Percentiles rank a stretch among this genome's conserved stretches.
Evolutionary conservation across 64 coral and sea anemone species (phyloP).

Genomic region (Cladopsammia gracilis): DNA sequence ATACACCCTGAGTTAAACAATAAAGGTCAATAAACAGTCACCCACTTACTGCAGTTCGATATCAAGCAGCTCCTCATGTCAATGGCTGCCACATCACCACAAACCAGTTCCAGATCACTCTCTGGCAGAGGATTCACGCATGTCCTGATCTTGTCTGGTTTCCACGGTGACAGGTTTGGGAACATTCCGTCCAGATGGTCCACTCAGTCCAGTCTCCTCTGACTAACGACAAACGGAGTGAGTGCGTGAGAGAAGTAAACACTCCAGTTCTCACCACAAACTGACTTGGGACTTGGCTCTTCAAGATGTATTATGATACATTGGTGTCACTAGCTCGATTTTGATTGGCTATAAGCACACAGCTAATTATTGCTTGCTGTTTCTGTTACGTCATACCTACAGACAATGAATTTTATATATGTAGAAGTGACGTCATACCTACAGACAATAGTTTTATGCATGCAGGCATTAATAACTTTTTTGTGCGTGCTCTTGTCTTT

Average conservation of each 20-base stretch:
- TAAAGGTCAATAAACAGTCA: neutral
- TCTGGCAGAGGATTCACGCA: slow-evolving; percentile 31
- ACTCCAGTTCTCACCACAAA: neutral
- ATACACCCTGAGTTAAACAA: neutral
- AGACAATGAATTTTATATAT: no score
- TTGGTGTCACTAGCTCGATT: no score
- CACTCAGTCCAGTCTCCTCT: slow-evolving; percentile 43
- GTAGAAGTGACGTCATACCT: no score
- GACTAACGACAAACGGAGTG: slow-evolving; percentile 53
- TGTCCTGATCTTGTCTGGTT: slow-evolving; percentile 33
- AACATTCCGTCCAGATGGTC: slow-evolving; percentile 33
- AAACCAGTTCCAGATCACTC: slow-evolving; percentile 25
- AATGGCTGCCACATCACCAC: neutral
- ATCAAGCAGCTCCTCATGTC: slow-evolving; percentile 13
- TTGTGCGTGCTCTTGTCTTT: no score
- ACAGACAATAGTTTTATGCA: no score
- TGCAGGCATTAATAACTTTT: no score
- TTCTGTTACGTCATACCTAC: no score
- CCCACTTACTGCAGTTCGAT: slow-evolving; percentile 26
- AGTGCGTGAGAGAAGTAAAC: neutral
- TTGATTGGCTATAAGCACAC: no score
- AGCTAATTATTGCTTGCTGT: no score
- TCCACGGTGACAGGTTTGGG: slow-evolving; percentile 4
- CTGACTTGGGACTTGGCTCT: neutral
- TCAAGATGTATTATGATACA: neutral